phyloP scores from a whole-genome alignment of 2,888 invertebrate genomes.

The Helicoverpa assulta region DNA sequence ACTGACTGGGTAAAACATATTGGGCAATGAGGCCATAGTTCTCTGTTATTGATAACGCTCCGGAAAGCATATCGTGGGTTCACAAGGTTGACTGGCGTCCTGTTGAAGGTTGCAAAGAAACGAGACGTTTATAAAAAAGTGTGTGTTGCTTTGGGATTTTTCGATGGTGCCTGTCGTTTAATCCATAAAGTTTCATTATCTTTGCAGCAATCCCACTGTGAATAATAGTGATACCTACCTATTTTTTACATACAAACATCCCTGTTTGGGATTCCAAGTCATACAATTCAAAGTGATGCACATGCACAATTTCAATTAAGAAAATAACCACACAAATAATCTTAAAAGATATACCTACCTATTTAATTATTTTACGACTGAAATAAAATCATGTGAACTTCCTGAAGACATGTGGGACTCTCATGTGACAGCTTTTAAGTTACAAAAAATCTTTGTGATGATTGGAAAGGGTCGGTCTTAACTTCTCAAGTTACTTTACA shows the following conservation, averaged over 20 bases:
- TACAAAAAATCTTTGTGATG: constrained; percentile 37
- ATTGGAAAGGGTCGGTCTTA: constrained; percentile 36
- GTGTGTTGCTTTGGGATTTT: background rate
- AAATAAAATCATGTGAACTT: background rate
- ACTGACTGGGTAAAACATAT: background rate
- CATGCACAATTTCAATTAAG: no score
- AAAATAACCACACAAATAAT: constrained; percentile 1
- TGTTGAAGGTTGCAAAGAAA: background rate
- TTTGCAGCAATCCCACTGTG: no score
- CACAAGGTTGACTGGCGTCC: background rate
- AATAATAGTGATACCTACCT: no score
- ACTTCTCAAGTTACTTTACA: constrained; percentile 29
- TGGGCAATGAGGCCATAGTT: background rate
- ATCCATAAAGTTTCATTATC: no score
- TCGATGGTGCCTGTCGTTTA: background rate
- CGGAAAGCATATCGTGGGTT: background rate
- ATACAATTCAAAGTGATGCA: no score
- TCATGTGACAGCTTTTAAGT: constrained; percentile 36
- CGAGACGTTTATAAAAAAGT: background rate
- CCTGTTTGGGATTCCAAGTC: no score
- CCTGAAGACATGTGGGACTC: constrained; percentile 31
- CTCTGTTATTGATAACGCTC: background rate
- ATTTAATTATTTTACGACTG: constrained; percentile 2
- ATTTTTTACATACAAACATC: no score
- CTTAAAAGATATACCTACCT: background rate